Conservation (phyloP, 2,113 vertebrate species). For the Ageneiosus marmoratus region DNA sequence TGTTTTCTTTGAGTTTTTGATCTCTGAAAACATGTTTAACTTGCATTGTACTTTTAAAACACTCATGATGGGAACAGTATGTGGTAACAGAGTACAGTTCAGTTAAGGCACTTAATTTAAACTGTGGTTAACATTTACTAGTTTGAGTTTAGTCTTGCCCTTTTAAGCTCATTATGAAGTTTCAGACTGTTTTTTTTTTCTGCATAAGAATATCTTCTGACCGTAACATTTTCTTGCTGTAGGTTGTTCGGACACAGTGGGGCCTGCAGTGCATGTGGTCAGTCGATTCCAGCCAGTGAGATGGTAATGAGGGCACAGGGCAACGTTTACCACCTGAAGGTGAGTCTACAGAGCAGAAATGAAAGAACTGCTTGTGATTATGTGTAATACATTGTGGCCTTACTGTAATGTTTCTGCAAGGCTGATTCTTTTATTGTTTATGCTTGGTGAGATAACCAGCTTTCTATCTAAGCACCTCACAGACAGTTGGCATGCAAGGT, state of each 20-base stretch:
- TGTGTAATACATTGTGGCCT: background rate
- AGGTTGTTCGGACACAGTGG: constrained; percentile 80
- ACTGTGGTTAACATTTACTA: background rate
- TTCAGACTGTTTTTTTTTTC: background rate
- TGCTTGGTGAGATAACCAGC: background rate
- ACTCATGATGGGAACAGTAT: background rate
- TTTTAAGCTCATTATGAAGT: background rate
- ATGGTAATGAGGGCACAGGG: constrained; percentile 82
- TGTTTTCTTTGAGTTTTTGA: background rate
- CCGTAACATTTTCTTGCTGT: constrained; percentile 26
- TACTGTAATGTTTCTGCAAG: background rate
- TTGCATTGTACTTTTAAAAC: background rate
- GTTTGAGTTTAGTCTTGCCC: background rate
- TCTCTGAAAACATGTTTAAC: background rate
- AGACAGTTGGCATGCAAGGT: background rate
- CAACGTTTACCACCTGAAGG: constrained; percentile 79
- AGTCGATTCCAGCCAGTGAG: constrained; percentile 79
- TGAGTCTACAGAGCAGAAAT: constrained; percentile 48
- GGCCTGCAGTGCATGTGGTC: constrained; percentile 77
- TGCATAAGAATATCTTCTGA: background rate
- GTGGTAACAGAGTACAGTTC: background rate
- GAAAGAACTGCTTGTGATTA: background rate
- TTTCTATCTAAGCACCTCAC: background rate
- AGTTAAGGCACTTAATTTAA: background rate
- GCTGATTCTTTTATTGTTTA: background rate